Evolutionary conservation across 2,797 vertebrate genomes (phyloP), one percentile per base, ranked within the genome.

Genomic region (Ctenopoma kingsleyae): DNA sequence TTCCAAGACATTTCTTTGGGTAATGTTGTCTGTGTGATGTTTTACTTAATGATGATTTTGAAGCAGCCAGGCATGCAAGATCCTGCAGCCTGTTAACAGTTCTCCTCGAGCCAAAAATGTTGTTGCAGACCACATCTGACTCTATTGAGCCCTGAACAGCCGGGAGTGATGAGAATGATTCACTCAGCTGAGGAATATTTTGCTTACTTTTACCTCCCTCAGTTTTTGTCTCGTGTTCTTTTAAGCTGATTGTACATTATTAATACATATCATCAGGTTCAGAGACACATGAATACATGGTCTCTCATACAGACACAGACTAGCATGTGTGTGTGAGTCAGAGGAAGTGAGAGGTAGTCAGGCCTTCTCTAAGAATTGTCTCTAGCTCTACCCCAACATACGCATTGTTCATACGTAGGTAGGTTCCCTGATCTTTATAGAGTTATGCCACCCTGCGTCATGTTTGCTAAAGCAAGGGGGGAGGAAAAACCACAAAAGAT

Each of bases 261-360:
- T 5, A 8, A 17, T 35, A 17, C 22, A 51, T 51, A 56, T 59
- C 36, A 41, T 15, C 8, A 19, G 57, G 19, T 65, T 73, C 32
- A 74, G 35, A 62, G 19, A 66, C 27, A 52, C 48, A 75, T 27
- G 52, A 64, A 73, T 23, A 30, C 38, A 65, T 13, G 35, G 51
- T 27, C 17, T 30, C 16, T 49, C 60, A 58, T 36, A 13, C 49
- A 57, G 20, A 55, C 62, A n/a, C 67, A 38, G n/a, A 44, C 19
- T 8, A 12, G 54, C 54, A 59, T 3, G 43, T 49, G 35, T 38
- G 60, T 66, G 62, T 92, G 84, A 87, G 85, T 89, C 84, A 90
- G 78, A 87, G 90, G 87, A 91, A 89, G 85, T 85, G 81, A 88
- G 87, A 78, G 63, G 80, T 72, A 59, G 77, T 74, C 50, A 13